Percentiles rank a stretch among this genome's conserved stretches.
phyloP scores from a whole-genome alignment of 2,113 vertebrate species.

The Mirza zaza region DNA sequence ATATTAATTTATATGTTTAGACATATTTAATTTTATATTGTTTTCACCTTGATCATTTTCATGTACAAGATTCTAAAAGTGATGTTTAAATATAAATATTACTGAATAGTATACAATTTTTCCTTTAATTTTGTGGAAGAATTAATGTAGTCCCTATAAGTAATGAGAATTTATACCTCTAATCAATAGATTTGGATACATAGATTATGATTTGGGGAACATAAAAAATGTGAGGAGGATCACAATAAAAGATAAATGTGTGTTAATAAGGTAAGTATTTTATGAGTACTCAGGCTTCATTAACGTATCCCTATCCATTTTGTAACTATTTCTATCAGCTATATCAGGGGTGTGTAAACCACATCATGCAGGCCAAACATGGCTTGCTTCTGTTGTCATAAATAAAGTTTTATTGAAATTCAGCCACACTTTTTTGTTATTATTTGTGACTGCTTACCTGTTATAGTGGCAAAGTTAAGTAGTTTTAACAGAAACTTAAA shows the following conservation, averaged over 20 bases:
- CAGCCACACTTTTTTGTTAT: not conserved
- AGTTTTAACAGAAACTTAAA: not conserved
- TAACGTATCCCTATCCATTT: not conserved
- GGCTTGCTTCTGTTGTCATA: not conserved
- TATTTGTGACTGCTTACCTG: not conserved
- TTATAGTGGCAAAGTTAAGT: not conserved
- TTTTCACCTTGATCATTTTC: not conserved
- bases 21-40: not conserved
- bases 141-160: not conserved
- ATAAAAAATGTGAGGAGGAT: not conserved
- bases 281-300: not conserved
- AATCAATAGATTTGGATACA: not conserved
- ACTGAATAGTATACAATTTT: not conserved
- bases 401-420: not conserved
- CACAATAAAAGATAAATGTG: not conserved
- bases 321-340: not conserved
- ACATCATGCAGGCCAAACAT: not conserved
- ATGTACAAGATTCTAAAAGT: not conserved
- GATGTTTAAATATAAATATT: not conserved
- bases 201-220: not conserved
- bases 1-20: no score
- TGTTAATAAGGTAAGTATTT: not conserved
- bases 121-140: not conserved
- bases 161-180: not conserved
- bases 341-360: rapidly evolving